Percentiles rank a stretch among this genome's conserved stretches.
These are phyloP conservation scores for Clavelina lepadiformis DNA, from an alignment of 23 tunicate species.

Conservation along the genomic window DNA sequence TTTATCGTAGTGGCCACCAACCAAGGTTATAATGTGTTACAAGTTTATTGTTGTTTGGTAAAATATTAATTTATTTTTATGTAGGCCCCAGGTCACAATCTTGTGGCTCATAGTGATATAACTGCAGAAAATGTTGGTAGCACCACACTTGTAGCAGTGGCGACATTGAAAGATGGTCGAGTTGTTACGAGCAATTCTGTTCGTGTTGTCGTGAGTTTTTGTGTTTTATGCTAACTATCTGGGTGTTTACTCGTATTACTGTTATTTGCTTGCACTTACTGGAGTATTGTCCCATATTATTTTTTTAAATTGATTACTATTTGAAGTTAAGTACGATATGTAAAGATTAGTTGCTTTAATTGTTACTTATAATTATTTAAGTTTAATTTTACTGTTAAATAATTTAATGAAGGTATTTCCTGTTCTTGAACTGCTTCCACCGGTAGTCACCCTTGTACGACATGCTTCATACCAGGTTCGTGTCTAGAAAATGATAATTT, in stretches of 20 bases:
- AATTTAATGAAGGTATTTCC: conserved; percentile 55
- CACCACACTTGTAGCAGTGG: conserved; percentile 33
- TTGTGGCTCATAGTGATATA: conserved; percentile 14
- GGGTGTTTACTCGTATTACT: not conserved
- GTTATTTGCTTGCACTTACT: not conserved
- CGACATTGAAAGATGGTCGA: conserved; percentile 14
- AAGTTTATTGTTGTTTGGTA: too few relatives aligned
- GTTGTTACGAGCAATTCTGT: conserved; percentile 28
- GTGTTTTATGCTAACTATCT: not conserved
- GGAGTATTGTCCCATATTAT: not conserved
- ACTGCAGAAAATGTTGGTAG: conserved; percentile 29
- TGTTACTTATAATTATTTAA: too few relatives aligned
- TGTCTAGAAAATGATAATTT: too few relatives aligned
- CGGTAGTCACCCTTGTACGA: conserved; percentile 29
- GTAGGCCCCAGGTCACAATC: too few relatives aligned
- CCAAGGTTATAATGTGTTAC: too few relatives aligned
- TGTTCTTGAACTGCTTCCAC: conserved; percentile 31
- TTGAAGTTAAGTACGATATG: too few relatives aligned
- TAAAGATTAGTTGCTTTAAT: too few relatives aligned
- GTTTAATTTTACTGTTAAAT: too few relatives aligned
- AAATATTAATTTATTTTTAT: too few relatives aligned
- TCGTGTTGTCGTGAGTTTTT: conserved; percentile 34
- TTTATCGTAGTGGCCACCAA: too few relatives aligned
- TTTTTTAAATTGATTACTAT: not conserved
- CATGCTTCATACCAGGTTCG: conserved; percentile 41